Evolutionary conservation across 2,113 vertebrate genomes (phyloP).

Genomic region (Triplophysa tibetana): DNA sequence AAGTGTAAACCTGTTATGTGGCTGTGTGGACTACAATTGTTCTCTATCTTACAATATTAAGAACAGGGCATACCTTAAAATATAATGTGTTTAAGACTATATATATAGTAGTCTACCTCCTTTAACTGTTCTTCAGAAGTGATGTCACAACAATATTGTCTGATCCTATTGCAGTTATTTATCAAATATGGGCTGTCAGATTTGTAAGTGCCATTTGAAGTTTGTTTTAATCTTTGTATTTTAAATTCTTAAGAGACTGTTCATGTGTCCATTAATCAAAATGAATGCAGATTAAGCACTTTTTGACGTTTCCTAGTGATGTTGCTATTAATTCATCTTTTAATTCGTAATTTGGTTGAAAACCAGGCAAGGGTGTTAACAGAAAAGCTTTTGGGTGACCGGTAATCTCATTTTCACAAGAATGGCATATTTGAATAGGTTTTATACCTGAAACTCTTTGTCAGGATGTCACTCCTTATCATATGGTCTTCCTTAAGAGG

Average conservation of each 20-base stretch:
- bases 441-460: conserved; percentile 8
- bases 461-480: background rate
- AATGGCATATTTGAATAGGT: background rate
- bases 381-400: too few species aligned
- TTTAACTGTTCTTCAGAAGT: too few species aligned
- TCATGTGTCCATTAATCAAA: too few species aligned
- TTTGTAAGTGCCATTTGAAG: background rate
- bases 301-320: too few species aligned
- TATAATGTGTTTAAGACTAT: too few species aligned
- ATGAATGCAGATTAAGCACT: too few species aligned
- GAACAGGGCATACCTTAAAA: too few species aligned
- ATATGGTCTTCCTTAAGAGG: background rate
- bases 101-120: background rate
- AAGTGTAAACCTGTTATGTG: background rate
- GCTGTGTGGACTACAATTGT: background rate
- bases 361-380: too few species aligned
- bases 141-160: background rate
- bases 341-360: too few species aligned
- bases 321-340: too few species aligned
- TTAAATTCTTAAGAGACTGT: background rate
- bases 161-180: too few species aligned
- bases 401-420: background rate
- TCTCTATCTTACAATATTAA: too few species aligned
- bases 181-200: background rate
- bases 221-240: background rate